Evolutionary conservation across 1,140 invertebrate genomes (phyloP), one percentile per base, ranked within the genome.

Genomic region (Platyscapa corneri): DNA sequence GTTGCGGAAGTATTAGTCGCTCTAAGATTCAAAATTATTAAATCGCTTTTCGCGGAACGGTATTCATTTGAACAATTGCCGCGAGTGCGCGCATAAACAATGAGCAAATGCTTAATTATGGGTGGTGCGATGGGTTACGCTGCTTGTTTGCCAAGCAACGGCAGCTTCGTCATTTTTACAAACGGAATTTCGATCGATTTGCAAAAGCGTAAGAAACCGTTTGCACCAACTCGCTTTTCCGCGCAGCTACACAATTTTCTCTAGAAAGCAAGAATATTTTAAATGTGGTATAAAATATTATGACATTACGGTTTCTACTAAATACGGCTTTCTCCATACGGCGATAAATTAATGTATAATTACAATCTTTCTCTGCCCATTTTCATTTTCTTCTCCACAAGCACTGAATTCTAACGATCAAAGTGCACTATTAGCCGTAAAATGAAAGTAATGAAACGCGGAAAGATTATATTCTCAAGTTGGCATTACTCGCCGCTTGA

Each of bases 261-360:
- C 39, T 60, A 83, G 49, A 53, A 83, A 83, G 56, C 23, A 67
- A 67, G n/a, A 53, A 83, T 20, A 34, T 49, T 77, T 77, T 83
- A 49, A 30, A 77, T 34, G 39, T n/a, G 49, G 20, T 46, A 65
- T 76, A 77, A 83, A 83, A 77, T 77, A 83, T 83, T 83, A 83
- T 39, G 60, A 67, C 82, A 83, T 83, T 83, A 77, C 74, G n/a
- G n/a, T 64, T 75, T 64, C 18, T 27, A 64, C 3, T 70, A n/a
- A 75, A 74, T 32, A 46, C n/a, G 49, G n/a, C 64, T 83, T 83
- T 77, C 56, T 67, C 56, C 39, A 65, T 23, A 42, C 34, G 46
- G 20, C 60, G 37, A 77, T 83, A 83, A 83, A 67, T 83, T 77
- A 83, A 65, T 70, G 74, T 49, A 67, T 77, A 77, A 83, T 83